Conservation (phyloP, 92 coral and sea anemone genomes). For the Blastomussa wellsi region DNA sequence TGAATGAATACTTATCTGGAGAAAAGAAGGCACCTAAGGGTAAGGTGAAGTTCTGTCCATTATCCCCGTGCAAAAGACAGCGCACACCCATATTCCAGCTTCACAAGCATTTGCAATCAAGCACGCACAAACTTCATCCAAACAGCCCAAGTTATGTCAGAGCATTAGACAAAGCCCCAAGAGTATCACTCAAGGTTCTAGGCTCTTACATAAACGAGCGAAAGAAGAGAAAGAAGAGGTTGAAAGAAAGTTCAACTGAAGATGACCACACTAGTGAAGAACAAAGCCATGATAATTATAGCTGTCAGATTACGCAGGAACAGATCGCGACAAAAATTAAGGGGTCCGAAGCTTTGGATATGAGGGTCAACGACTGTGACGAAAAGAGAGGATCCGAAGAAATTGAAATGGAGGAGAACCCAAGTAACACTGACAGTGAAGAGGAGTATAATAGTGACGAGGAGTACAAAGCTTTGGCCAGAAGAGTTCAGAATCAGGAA, state of each 20-base stretch:
- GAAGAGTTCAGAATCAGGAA: background rate
- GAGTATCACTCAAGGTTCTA: constrained; percentile 16
- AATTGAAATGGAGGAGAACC: background rate
- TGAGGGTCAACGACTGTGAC: background rate
- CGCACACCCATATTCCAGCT: constrained; percentile 17
- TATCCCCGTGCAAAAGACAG: constrained; percentile 24
- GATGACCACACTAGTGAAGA: background rate
- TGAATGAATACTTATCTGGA: constrained; percentile 36
- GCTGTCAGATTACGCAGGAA: background rate
- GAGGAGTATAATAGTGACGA: background rate
- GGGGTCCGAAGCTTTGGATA: background rate
- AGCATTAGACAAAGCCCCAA: constrained; percentile 12
- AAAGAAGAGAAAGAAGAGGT: constrained; percentile 14
- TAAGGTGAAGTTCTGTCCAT: constrained; percentile 28
- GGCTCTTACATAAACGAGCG: constrained; percentile 2
- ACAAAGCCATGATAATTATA: background rate
- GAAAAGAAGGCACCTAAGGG: constrained; percentile 30
- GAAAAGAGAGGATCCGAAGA: background rate
- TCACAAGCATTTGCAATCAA: constrained; percentile 25
- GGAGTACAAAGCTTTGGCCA: constrained; percentile 5
- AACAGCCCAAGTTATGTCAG: constrained; percentile 10
- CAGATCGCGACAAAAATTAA: background rate
- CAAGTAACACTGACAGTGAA: background rate
- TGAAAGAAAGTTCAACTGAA: background rate
- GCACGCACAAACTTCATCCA: constrained; percentile 20